A percentile compares a stretch with the other conserved stretches of the same genome.
These are phyloP conservation scores for Drosophila jambulina DNA, from an alignment of 1,140 invertebrate species.

Conservation along the genomic window DNA sequence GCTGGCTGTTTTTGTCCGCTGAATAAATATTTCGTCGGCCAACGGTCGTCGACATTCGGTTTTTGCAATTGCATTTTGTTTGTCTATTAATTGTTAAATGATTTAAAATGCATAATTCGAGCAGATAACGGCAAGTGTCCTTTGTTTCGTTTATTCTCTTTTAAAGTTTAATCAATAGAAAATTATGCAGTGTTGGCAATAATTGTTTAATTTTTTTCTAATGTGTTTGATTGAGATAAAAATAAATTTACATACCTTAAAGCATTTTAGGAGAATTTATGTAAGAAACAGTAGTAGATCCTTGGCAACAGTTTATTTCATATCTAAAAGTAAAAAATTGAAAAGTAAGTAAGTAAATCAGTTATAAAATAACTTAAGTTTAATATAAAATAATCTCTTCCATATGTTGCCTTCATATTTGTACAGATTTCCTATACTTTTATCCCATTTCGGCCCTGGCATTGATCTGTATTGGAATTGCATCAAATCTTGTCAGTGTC, in stretches of 20 bases:
- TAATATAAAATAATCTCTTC: neutral
- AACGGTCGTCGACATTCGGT: conserved; percentile 18
- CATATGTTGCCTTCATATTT: neutral
- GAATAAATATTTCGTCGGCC: conserved; percentile 2
- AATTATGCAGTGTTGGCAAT: neutral
- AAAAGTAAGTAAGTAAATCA: too few relatives aligned
- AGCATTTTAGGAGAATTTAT: too few relatives aligned
- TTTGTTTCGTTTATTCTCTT: neutral
- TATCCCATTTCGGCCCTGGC: neutral
- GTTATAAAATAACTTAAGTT: too few relatives aligned
- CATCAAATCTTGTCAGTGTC: conserved; percentile 17
- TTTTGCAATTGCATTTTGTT: conserved; percentile 19
- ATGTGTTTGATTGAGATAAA: neutral
- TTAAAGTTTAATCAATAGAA: conserved; percentile 6
- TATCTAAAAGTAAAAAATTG: neutral
- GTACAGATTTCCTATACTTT: neutral
- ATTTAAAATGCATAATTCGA: conserved; percentile 24
- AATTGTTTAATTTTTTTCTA: neutral
- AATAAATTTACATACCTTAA: neutral
- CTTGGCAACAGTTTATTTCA: too few relatives aligned
- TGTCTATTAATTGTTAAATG: conserved; percentile 18
- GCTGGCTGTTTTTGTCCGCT: conserved; percentile 16
- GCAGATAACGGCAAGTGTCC: too few relatives aligned
- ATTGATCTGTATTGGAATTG: conserved; percentile 47
- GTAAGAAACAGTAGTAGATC: neutral